Evolutionary conservation across 1,140 invertebrate genomes (phyloP), one percentile per base, ranked within the genome.

Genomic region (Lepidotrigona ventralis): DNA sequence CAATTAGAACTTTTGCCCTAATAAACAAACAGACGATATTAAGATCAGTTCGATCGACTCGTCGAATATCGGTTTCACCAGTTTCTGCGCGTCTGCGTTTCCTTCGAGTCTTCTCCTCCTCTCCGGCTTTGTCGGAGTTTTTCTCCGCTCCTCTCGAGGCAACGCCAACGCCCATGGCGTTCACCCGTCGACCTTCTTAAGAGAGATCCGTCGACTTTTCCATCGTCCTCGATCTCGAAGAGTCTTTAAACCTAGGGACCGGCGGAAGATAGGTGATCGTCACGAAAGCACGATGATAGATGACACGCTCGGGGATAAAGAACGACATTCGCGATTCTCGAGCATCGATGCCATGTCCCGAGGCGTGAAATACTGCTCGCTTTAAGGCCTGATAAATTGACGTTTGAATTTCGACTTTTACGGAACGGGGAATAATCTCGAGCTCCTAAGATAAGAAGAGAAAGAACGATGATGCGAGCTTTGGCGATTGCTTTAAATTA

Each of bases 141-240:
- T 83, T 75, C 39, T 46, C 83, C 81, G 73, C 79, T 56, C 58
- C 84, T 77, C 51, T 56, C 0, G 23, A 2, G 17, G n/a, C 46
- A 33, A 54, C 53, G 78, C 51, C 66, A 69, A 75, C 78, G 85
- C 85, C 86, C 82, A 86, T 88, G 86, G 79, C 89, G 86, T 88
- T 90, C 82, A 89, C 86, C 84, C 80, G 84, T 83, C 89, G 89
- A 90, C 89, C 89, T 90, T 90, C 84, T 90, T 90, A 89, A 64
- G 77, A 86, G 85, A 88, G 85, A 89, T 88, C 85, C 79, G 79
- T 81, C 87, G 73, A 74, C 88, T 89, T 89, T 89, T 89, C 88
- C 81, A 60, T 78, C 86, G 89, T 87, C 86, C 88, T 88, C 89
- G 85, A 89, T 90, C 88, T 86, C 64, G 58, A 39, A 23, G 17